A percentile compares a stretch with the other conserved stretches of the same genome.
Conservation (phyloP, 1,140 invertebrate species). For the Hypsibius dujardini region DNA sequence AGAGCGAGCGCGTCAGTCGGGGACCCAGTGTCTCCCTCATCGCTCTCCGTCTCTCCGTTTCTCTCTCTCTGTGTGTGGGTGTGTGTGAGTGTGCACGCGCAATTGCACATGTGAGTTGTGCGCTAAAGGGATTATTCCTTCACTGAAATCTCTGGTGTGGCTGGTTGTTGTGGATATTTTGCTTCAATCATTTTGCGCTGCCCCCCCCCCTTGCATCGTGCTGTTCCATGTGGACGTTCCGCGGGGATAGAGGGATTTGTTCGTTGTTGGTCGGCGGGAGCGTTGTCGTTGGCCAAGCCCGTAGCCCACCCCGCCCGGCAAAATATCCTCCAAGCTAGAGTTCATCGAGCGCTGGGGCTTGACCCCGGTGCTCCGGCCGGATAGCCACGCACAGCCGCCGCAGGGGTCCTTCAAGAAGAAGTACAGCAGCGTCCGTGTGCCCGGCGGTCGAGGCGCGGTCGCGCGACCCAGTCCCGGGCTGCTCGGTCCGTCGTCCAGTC, state of each 20-base stretch:
- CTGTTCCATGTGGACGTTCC: background rate
- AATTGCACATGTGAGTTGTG: too few relatives aligned
- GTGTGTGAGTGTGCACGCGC: too few relatives aligned
- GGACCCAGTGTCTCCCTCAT: too few relatives aligned
- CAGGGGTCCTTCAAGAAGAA: background rate
- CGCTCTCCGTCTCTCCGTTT: too few relatives aligned
- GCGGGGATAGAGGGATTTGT: background rate
- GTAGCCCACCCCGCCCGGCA: background rate
- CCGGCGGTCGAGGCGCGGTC: background rate
- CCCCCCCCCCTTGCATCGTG: background rate
- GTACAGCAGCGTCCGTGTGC: background rate
- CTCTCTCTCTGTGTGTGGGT: too few relatives aligned
- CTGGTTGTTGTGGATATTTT: background rate
- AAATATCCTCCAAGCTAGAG: slow-evolving; percentile 40
- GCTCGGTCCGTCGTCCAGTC: too few relatives aligned
- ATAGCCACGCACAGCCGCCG: background rate
- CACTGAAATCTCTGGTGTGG: background rate
- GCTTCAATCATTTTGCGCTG: background rate
- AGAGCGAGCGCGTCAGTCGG: too few relatives aligned
- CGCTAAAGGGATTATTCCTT: background rate
- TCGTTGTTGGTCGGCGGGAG: background rate
- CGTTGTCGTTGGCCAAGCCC: background rate
- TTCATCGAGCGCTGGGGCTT: slow-evolving; percentile 85
- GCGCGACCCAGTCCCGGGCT: too few relatives aligned
- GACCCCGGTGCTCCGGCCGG: slow-evolving; percentile 72